Conservation (phyloP, 2,797 vertebrate genomes). For the Enteromius fasciolatus region DNA sequence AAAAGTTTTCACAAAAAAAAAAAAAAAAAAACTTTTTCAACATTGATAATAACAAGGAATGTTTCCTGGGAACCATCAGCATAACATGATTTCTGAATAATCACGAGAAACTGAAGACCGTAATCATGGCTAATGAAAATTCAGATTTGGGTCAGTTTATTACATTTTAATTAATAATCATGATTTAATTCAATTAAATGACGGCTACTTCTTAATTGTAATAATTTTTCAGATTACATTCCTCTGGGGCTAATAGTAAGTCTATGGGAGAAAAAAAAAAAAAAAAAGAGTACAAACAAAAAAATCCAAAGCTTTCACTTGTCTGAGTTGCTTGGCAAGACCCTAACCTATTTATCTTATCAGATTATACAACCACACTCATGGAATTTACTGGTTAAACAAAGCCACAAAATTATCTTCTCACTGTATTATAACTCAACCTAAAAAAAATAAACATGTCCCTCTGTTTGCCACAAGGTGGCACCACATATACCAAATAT, state of each 20-base stretch:
- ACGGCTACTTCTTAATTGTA: neutral
- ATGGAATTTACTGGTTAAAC: neutral
- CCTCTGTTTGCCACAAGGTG: constrained; percentile 70
- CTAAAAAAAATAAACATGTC: constrained; percentile 37
- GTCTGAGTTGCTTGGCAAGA: neutral
- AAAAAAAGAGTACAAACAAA: neutral
- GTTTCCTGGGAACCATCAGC: neutral
- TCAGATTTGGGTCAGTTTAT: neutral
- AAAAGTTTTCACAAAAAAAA: neutral
- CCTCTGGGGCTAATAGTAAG: neutral
- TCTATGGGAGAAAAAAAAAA: neutral
- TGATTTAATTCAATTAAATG: neutral
- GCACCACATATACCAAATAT: constrained; percentile 61
- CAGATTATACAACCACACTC: neutral
- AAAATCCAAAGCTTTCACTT: neutral
- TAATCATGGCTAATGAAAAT: neutral
- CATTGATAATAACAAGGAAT: neutral
- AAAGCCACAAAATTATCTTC: neutral
- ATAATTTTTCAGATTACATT: neutral
- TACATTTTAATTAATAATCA: neutral
- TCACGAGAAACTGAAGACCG: neutral
- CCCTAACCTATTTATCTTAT: neutral
- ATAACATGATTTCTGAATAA: neutral
- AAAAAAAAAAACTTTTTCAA: neutral
- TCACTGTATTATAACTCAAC: neutral